Evolutionary conservation across 2,888 invertebrate species (phyloP), one percentile per base, ranked within the genome.

Genomic region (Chesias legatella): DNA sequence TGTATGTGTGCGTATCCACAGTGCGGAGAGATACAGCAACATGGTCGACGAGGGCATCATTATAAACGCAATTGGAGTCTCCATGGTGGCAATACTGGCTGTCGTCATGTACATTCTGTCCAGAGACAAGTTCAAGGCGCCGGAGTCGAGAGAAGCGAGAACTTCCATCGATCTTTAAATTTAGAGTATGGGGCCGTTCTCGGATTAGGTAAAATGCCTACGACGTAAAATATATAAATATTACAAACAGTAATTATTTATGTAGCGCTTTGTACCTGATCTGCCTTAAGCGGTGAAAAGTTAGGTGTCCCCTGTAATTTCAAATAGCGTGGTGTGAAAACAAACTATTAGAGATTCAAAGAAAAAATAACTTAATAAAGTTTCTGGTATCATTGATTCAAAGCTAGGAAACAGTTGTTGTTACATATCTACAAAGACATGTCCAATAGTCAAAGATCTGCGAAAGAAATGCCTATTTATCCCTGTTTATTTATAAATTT

Each of bases 41-140:
- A 77, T 91, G 71, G 89, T 89, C 48, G 91, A 91, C 63, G 93
- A 94, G 75, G 91, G 90, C 9, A 89, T 92, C 63, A 89, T 93
- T 68, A 82, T 93, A 73, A 94, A 94, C 85, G 90, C 91, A 23
- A 90, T 94, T 59, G 93, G 92, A 51, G 90, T 92, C 63, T 84
- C 90, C 54, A 85, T 93, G 67, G 86, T 92, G 55, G 92, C 90
- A 42, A 86, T 92, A 49, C 88, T 90, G 49, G 91, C 92, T 45
- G 84, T 93, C 60, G 89, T 93, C 72, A 90, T 90, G 67, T 92
- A 92, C 77, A 90, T 92, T 65, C 79, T 91, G 53, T 90, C 90
- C 58, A 85, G 91, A 56, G 88, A 91, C 69, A 90, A 91, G 67
- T 91, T 86, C 63, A 78, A 79, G 45, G 66, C 73, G 11, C 65